phyloP scores from a whole-genome alignment of 2,888 invertebrate species.

The Aethes cnicana region DNA sequence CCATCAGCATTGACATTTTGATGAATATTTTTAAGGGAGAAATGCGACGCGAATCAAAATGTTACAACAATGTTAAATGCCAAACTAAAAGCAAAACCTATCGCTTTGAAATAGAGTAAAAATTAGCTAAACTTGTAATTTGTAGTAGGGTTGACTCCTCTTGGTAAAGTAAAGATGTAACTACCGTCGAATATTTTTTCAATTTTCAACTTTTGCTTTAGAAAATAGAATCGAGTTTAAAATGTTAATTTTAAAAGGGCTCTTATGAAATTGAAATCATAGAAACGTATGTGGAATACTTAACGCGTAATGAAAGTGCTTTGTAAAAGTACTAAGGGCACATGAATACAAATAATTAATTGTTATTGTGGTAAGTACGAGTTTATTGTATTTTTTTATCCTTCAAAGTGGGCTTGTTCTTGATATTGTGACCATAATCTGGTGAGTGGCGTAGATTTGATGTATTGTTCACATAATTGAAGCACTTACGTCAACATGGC shows the following conservation, averaged over 20 bases:
- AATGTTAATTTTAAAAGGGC: background rate
- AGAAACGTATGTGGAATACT: slow-evolving; percentile 64
- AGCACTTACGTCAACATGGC: slow-evolving; percentile 18
- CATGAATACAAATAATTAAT: slow-evolving; percentile 53
- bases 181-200: too few relatives aligned
- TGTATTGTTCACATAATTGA: slow-evolving; percentile 12
- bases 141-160: slow-evolving; percentile 12
- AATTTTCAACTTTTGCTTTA: background rate
- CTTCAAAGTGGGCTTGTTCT: slow-evolving; percentile 46
- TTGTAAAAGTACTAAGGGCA: slow-evolving; percentile 40
- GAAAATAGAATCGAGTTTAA: background rate
- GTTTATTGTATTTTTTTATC: slow-evolving; percentile 35
- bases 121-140: background rate
- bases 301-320: slow-evolving; percentile 53
- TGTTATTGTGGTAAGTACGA: slow-evolving; percentile 51
- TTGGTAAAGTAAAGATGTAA: background rate
- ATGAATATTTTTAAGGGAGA: slow-evolving; percentile 28
- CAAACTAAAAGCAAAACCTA: background rate
- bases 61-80: background rate
- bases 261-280: slow-evolving; percentile 37
- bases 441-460: slow-evolving; percentile 21
- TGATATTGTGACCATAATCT: slow-evolving; percentile 26
- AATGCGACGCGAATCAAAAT: slow-evolving; percentile 29
- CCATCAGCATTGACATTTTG: slow-evolving; percentile 7
- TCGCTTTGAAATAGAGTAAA: background rate